Evolutionary conservation across 2,888 invertebrate species (phyloP).

Genomic region (Conus canariensis): DNA sequence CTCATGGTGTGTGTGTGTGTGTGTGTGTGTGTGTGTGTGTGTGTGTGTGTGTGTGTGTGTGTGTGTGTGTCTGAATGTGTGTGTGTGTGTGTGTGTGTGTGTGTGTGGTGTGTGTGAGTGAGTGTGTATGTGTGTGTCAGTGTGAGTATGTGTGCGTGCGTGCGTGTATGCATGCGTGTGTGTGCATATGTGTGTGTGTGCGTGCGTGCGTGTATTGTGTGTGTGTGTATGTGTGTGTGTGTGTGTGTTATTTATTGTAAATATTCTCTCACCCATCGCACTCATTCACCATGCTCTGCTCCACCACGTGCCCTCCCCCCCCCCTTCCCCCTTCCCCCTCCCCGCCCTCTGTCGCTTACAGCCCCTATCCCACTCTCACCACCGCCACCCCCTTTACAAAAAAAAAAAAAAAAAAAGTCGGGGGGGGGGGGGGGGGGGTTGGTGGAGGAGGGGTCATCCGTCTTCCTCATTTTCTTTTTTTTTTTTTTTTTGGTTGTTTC

Average conservation of each 20-base stretch:
- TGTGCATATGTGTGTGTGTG: not conserved
- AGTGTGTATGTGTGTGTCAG: not conserved
- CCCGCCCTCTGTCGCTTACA: no score
- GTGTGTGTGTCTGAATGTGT: not conserved
- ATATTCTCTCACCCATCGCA: no score
- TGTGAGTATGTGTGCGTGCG: not conserved
- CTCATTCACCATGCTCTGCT: not conserved
- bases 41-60: not conserved
- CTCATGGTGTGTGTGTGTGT: no score
- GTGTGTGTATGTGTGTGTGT: conserved; percentile 5
- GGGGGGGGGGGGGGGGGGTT: no score
- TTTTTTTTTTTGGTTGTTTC: no score
- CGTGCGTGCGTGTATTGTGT: not conserved
- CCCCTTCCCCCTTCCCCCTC: no score
- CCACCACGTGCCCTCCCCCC: no score
- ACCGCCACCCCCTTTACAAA: no score
- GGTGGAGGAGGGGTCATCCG: no score
- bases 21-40: not conserved
- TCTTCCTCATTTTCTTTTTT: no score
- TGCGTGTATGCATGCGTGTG: not conserved
- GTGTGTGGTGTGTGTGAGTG: not conserved
- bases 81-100: not conserved
- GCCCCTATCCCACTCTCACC: no score
- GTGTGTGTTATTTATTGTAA: not conserved
- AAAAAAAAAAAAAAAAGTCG: no score